Percentiles rank a stretch among this genome's conserved stretches.
phyloP scores from a whole-genome alignment of 2,797 vertebrate genomes.

The Sebastes vulpes region DNA sequence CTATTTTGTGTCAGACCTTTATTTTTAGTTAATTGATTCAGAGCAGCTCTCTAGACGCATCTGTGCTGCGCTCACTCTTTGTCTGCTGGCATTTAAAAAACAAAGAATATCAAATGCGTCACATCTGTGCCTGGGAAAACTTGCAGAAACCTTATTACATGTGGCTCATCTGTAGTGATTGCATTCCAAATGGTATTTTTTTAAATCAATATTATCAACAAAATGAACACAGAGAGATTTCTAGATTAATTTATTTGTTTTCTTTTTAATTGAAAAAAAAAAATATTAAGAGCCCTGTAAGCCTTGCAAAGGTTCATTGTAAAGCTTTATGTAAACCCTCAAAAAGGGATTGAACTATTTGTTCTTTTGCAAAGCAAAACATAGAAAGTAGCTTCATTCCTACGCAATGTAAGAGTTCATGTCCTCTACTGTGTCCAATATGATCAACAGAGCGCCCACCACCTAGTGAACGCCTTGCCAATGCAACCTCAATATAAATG shows the following conservation, averaged over 20 bases:
- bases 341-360: neutral
- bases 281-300: neutral
- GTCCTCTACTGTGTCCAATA: neutral
- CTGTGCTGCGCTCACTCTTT: neutral
- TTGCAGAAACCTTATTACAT: neutral
- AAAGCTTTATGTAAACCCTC: neutral
- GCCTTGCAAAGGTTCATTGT: too few species aligned
- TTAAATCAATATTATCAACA: neutral
- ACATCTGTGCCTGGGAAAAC: neutral
- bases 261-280: neutral
- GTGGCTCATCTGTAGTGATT: neutral
- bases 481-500: constrained; percentile 26
- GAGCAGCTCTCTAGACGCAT: neutral
- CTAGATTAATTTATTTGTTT: neutral
- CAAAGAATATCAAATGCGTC: neutral
- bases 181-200: neutral
- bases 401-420: neutral
- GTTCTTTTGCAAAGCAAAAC: neutral
- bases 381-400: neutral
- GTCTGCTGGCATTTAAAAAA: constrained; percentile 21
- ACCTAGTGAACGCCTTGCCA: neutral
- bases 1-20: neutral
- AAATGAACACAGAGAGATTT: neutral
- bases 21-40: constrained; percentile 3
- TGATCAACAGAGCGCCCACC: neutral